Base-by-base conservation (phyloP, 2,113 vertebrate genomes). In the Forbesichthys agassizii region DNA sequence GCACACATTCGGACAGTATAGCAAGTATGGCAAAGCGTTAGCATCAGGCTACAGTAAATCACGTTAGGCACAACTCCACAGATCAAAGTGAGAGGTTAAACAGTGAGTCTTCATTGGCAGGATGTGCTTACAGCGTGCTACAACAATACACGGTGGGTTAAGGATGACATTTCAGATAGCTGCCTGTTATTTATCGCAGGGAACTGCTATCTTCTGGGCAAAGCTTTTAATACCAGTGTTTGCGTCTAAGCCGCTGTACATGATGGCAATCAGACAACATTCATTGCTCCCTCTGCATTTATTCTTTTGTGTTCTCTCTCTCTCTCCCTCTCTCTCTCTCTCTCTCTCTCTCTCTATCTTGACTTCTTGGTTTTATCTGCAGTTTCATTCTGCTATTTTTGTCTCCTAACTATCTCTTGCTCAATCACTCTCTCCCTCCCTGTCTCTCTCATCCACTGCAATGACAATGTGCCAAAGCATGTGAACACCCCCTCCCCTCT, bases 191-290 rank as follows among this genome's bases (percentile, higher is more conserved):
- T 27, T 57, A 8, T 10, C 18, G 20, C 12, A 9, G 58, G 33
- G 65, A 11, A 11, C 55, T 63, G 48, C 68, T 58, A 33, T 66
- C 68, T 72, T 53, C 56, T n/a, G 18, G 8, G 13, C 27, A 59
- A 66, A 76, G 69, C 69, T 69, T 73, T 77, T 74, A 73, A 79
- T 77, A 79, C 76, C 77, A 66, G 64, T 68, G 18, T 11, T 54
- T 48, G 68, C 63, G 42, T 76, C 11, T 69, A 64, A 72, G 74
- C 78, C 68, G 65, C 51, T 75, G 68, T 12, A 72, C 71, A 68
- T 14, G 67, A 74, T 48, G 53, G 13, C 66, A 79, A 84, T 80
- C 70, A 66, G 48, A 5, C 1, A 5, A 63, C 48, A 20, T 27
- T 12, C 53, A 52, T 61, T 48, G 66, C 68, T 68, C 68, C 33